phyloP scores from a whole-genome alignment of 2,113 vertebrate species.

The Sinosuthora webbiana region DNA sequence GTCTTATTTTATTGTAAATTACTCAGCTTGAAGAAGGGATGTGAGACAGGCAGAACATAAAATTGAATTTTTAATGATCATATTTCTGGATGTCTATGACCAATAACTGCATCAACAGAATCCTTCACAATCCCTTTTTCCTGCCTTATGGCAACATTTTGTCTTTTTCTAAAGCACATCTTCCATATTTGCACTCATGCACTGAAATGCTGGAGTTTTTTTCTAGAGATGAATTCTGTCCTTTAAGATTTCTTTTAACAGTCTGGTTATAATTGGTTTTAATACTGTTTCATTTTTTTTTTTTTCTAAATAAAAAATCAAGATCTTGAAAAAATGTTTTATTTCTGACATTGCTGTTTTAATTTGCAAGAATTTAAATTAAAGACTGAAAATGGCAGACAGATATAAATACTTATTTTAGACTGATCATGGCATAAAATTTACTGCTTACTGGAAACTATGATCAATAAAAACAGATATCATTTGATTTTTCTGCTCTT shows the following conservation, averaged over 20 bases:
- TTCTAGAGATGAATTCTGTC: not conserved
- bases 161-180: not conserved
- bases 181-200: not conserved
- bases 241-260: not conserved
- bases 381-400: not conserved
- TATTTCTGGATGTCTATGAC: not conserved
- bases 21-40: rapidly evolving
- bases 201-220: not conserved
- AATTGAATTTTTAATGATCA: too few species aligned
- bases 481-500: not conserved
- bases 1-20: not conserved
- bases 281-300: not conserved
- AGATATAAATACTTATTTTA: not conserved
- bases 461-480: not conserved
- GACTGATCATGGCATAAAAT: not conserved
- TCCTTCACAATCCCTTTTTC: not conserved
- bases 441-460: not conserved
- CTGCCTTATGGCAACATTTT: not conserved
- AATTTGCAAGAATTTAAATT: not conserved
- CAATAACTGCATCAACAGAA: not conserved
- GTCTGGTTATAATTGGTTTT: not conserved
- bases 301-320: not conserved
- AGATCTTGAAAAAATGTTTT: not conserved
- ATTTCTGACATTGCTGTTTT: not conserved
- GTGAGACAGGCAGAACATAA: rapidly evolving